A percentile compares a stretch with the other conserved stretches of the same genome.
phyloP scores from a whole-genome alignment of 1,140 invertebrate genomes.

The Pinna nobilis region DNA sequence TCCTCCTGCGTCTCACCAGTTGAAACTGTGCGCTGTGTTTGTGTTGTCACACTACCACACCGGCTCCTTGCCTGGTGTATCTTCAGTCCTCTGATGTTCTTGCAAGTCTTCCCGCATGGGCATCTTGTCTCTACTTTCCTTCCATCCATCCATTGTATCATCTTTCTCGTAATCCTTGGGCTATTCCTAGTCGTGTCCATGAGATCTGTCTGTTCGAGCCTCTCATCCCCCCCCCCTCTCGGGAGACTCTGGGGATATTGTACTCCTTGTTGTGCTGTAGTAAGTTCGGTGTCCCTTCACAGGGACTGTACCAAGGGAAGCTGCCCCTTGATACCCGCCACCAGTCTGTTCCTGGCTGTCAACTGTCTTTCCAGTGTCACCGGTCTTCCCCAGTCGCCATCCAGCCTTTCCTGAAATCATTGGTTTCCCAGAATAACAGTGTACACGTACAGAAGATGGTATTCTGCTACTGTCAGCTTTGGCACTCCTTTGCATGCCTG shows the following conservation, averaged over 20 bases:
- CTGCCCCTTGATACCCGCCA: conserved; percentile 1
- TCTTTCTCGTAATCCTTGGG: conserved; percentile 5
- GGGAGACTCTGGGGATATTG: not conserved
- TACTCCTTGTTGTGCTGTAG: not conserved
- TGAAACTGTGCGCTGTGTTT: conserved; percentile 7
- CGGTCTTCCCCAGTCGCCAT: not conserved
- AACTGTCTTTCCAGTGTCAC: conserved; percentile 1
- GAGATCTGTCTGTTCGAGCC: not conserved
- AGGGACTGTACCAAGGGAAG: not conserved
- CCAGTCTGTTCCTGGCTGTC: not conserved
- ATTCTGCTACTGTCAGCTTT: too few species aligned
- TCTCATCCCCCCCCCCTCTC: conserved; percentile 1
- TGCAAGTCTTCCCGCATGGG: conserved; percentile 17
- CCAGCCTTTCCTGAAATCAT: not conserved
- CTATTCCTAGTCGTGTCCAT: conserved; percentile 10
- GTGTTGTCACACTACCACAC: conserved; percentile 11
- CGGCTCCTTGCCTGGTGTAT: conserved; percentile 18
- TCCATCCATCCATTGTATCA: conserved; percentile 26
- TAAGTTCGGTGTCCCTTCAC: not conserved
- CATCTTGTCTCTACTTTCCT: conserved; percentile 15
- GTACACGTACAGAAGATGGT: too few species aligned
- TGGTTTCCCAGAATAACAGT: not conserved
- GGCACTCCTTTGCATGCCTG: too few species aligned
- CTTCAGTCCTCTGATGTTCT: conserved; percentile 17
- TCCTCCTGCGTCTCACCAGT: conserved; percentile 17